These are phyloP conservation scores for Pseudococcus longispinus DNA, from an alignment of 2,888 invertebrate genomes.

Conservation along the genomic window DNA sequence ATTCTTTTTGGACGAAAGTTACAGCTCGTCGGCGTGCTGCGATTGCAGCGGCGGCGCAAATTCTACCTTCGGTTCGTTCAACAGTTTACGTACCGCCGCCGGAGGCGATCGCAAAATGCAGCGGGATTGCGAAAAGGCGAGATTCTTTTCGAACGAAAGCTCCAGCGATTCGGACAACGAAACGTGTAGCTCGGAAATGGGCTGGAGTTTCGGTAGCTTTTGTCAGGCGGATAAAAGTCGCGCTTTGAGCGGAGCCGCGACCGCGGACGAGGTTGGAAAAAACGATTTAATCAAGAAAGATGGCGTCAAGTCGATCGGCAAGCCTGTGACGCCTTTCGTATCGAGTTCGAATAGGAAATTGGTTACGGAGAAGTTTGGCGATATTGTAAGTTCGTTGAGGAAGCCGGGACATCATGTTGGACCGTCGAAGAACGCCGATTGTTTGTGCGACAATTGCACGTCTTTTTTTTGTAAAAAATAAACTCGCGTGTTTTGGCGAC, in stretches of 20 bases:
- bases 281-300: not conserved
- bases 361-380: constrained; percentile 51
- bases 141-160: constrained; percentile 35
- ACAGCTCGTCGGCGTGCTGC: constrained; percentile 33
- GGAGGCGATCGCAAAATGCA: not conserved
- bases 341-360: constrained; percentile 37
- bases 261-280: not conserved
- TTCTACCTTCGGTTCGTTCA: constrained; percentile 3
- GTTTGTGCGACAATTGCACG: constrained; percentile 72
- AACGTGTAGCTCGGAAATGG: constrained; percentile 64
- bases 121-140: not conserved
- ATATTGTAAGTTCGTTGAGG: constrained; percentile 66
- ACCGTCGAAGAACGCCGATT: constrained; percentile 75
- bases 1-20: constrained; percentile 38
- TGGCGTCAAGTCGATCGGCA: not conserved
- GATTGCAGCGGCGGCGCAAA: constrained; percentile 5
- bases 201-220: constrained; percentile 65
- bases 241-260: not conserved
- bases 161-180: constrained; percentile 48
- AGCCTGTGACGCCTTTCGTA: constrained; percentile 45
- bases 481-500: not conserved
- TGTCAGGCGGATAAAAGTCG: not conserved
- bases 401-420: constrained; percentile 78
- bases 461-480: constrained; percentile 36
- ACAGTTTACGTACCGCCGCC: not conserved